phyloP scores from a whole-genome alignment of 2,113 vertebrate species.

The Colinus virginianus region DNA sequence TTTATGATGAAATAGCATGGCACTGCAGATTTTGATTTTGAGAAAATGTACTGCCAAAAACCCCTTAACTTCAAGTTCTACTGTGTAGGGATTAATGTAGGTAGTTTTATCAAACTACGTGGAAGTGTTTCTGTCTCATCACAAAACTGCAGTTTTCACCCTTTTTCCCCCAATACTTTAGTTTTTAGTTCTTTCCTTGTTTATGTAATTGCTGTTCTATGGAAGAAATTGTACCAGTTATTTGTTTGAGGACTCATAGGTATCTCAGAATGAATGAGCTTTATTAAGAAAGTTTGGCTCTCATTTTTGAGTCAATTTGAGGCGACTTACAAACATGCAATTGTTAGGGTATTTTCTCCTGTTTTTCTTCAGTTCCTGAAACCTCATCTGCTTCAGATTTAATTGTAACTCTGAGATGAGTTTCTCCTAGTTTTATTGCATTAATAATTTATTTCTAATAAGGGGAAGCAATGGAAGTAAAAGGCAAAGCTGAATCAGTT shows the following conservation, averaged over 20 bases:
- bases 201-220: not conserved
- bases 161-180: not conserved
- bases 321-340: too few relatives aligned
- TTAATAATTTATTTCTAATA: slow-evolving; percentile 31
- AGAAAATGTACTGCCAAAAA: not conserved
- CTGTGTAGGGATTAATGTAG: not conserved
- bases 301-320: not conserved
- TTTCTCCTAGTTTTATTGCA: not conserved
- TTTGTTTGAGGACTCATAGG: not conserved
- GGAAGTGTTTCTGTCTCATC: not conserved
- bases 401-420: not conserved
- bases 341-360: too few relatives aligned
- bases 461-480: not conserved
- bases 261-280: not conserved
- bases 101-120: not conserved
- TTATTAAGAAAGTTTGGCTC: not conserved
- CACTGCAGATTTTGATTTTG: not conserved
- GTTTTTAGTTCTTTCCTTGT: not conserved
- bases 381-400: not conserved
- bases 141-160: not conserved
- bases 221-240: not conserved
- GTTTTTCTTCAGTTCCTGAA: not conserved
- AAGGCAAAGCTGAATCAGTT: not conserved
- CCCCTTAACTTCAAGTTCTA: not conserved
- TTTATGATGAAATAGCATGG: not conserved